Evolutionary conservation across 30 jellyfish, hydroid and myxozoan genomes (phyloP), one percentile per base, ranked within the genome.

Genomic region (Haliclystus octoradiatus): DNA sequence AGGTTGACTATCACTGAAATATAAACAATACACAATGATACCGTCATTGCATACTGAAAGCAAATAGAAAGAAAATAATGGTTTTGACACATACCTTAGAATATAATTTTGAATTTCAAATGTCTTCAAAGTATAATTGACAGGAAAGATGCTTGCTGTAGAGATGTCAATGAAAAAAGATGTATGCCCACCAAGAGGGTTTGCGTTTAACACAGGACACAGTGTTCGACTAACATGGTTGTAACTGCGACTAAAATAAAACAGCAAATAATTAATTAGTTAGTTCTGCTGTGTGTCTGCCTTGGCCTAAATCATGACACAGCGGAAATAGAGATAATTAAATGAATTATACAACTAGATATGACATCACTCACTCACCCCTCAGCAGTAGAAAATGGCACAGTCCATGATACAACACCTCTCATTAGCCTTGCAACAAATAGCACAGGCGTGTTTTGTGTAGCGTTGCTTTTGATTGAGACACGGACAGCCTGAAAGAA

Each of bases 401-500:
- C 93, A 65, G 90, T 78, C 96, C 96, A 85, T 1, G 96, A 85
- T 28, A 70, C 57, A 40, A 85, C 89, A 33, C 96, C 96, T 64
- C 75, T 78, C 14, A 78, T 74, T 88, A 77, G 64, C 27, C 96
- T 79, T 4, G 70, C 96, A 32, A 85, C 96, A 78, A 85, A 78
- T n/a, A 85, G 34, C 14, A 85, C 83, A 27, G 95, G 95, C 27
- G 71, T 65, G 22, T 85, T 93, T 33, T 66, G 23, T 33, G 33
- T 62, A 34, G 94, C 77, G 26, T 57, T 29, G 46, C 94, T 73
- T 28, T 34, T 66, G 13, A 82, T 89, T 49, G 83, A 74, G 2
- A 82, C 53, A 49, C 88, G 69, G 1, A 82, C 76, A 26, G 88
- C 83, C 89, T 81, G 31, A 19, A 34, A 63, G 2, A 65, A 63